phyloP scores from a whole-genome alignment of 2,888 invertebrate genomes.

The Oegoconia quadripuncta region DNA sequence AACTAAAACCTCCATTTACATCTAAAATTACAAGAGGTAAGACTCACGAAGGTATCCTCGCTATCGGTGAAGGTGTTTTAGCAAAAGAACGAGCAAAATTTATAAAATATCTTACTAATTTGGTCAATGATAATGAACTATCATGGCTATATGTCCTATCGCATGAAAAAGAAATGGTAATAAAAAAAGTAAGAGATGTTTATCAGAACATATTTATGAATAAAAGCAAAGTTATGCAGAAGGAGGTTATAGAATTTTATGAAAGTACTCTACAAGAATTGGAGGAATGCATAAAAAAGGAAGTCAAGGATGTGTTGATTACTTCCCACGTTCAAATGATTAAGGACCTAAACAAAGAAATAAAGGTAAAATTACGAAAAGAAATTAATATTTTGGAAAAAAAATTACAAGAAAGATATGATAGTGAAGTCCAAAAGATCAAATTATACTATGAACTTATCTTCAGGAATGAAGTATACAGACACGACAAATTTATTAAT shows the following conservation, averaged over 20 bases:
- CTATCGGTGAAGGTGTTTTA: conserved; percentile 53
- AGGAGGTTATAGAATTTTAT: conserved; percentile 54
- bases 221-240: conserved; percentile 51
- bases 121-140: conserved; percentile 52
- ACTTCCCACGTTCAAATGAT: conserved; percentile 45
- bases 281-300: conserved; percentile 47
- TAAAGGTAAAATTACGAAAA: conserved; percentile 42
- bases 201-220: conserved; percentile 43
- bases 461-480: conserved; percentile 46
- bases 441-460: conserved; percentile 56
- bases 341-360: conserved; percentile 50
- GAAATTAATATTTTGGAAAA: conserved; percentile 45
- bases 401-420: conserved; percentile 39
- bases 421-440: conserved; percentile 48
- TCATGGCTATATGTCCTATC: conserved; percentile 55
- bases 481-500: conserved; percentile 44
- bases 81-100: conserved; percentile 43
- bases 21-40: conserved; percentile 64
- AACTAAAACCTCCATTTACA: conserved; percentile 63
- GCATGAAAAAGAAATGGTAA: conserved; percentile 43
- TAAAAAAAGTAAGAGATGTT: conserved; percentile 40
- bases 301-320: conserved; percentile 41
- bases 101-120: conserved; percentile 29
- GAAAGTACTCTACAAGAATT: conserved; percentile 55
- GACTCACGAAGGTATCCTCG: conserved; percentile 62